Base-by-base conservation (phyloP, 2,113 vertebrate species). In the Seriola quinqueradiata region DNA sequence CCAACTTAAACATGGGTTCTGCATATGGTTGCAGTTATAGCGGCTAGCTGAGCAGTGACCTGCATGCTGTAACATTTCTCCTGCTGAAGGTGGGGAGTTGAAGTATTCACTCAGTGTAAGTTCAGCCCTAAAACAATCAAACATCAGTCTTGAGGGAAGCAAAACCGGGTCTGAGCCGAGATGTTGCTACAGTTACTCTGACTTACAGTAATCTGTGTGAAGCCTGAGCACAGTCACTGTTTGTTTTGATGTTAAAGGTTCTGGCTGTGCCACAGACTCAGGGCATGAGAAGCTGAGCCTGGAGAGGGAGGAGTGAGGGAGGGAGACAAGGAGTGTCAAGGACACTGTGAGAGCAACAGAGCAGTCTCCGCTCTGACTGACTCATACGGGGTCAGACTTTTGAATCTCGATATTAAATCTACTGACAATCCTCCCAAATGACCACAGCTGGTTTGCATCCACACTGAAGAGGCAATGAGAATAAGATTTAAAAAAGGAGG, bases 231-330 rank as follows among this genome's bases (percentile, higher is more conserved):
- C 44, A 59, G 54, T 44, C 17, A 28, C 70, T 81, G 83, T 87
- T 87, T 90, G 80, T 85, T 86, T 86, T 77, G 32, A 80, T 84
- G 84, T 54, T 59, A 79, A 71, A 80, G 52, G 77, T 46, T 77
- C 48, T 21, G 55, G 69, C 74, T 67, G 69, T 76, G 79, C 74
- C 76, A 80, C 25, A 66, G 85, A 3, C 61, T 70, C 63, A 12
- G n/a, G 55, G 52, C 40, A 44, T 4, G 68, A 36, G 23, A 23
- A 50, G 46, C 25, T 3, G 5, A 67, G 83, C 5, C 34, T 23
- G 9, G 4, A 46, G 28, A 25, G 42, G 9, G 4, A 40, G 28
- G n/a, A 36, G 60, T 38, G 32, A 13, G 14, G 50, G n/a, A 23
- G 23, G 28, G 8, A 58, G 12, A 14, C n/a, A 9, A 16, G 52